Conservation (phyloP, 2,113 vertebrate genomes). For the Oceanites oceanicus region DNA sequence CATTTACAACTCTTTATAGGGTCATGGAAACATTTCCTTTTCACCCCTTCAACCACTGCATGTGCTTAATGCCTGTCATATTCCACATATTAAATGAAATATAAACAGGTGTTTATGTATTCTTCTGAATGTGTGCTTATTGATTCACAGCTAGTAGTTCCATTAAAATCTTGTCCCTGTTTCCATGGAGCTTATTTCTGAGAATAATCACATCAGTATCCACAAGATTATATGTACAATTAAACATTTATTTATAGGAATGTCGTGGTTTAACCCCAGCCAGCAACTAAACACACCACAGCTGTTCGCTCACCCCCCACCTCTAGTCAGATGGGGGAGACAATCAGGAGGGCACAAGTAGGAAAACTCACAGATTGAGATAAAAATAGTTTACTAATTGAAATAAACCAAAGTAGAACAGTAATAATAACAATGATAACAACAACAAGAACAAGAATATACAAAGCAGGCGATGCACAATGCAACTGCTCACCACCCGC, state of each 20-base stretch:
- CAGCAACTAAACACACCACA: too few relatives aligned
- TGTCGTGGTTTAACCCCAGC: too few relatives aligned
- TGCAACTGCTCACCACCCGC: too few relatives aligned
- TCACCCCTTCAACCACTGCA: not conserved
- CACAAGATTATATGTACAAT: not conserved
- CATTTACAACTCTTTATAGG: not conserved
- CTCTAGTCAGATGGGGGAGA: too few relatives aligned
- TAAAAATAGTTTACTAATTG: too few relatives aligned
- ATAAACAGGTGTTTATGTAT: not conserved
- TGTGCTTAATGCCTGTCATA: not conserved
- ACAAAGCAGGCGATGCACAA: too few relatives aligned
- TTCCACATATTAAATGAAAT: not conserved
- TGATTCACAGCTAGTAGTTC: not conserved
- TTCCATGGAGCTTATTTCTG: not conserved
- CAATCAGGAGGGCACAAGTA: too few relatives aligned
- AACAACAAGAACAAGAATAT: too few relatives aligned
- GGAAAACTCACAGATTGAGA: too few relatives aligned
- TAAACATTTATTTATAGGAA: not conserved
- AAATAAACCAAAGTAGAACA: too few relatives aligned
- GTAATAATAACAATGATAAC: too few relatives aligned
- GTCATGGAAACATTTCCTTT: not conserved
- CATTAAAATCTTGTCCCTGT: not conserved
- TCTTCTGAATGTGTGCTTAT: not conserved
- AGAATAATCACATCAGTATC: not conserved
- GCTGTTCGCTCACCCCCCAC: too few relatives aligned